Conservation (phyloP, 2,797 vertebrate species). For the Aphelocoma californica region DNA sequence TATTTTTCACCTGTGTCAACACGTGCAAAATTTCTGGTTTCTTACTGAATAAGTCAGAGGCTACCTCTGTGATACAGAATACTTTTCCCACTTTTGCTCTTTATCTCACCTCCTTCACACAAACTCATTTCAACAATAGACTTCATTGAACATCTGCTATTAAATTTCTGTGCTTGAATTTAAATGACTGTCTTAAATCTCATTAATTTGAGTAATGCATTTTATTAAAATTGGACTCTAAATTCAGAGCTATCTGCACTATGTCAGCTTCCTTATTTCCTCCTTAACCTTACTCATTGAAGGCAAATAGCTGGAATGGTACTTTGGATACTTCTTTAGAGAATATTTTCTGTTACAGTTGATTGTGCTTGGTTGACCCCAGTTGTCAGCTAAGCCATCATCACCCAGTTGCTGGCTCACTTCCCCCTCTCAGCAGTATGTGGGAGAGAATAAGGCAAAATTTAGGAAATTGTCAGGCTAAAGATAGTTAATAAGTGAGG, state of each 20-base stretch:
- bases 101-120: neutral
- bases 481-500: neutral
- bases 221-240: slow-evolving; percentile 23
- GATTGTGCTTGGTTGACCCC: neutral
- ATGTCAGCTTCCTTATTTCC: neutral
- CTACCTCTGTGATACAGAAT: neutral
- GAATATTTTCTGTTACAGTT: neutral
- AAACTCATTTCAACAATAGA: neutral
- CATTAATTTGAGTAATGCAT: slow-evolving; percentile 47
- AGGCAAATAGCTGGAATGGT: neutral
- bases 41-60: neutral
- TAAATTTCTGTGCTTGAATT: slow-evolving; percentile 42
- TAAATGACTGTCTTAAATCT: slow-evolving; percentile 31
- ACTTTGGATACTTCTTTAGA: neutral
- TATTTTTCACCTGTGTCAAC: neutral
- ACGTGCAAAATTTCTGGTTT: neutral
- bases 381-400: neutral
- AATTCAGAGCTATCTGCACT: neutral
- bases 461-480: neutral
- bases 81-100: neutral
- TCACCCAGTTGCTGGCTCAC: accelerated
- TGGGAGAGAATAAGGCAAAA: neutral
- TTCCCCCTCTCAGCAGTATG: neutral
- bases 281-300: neutral
- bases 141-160: neutral